phyloP scores from a whole-genome alignment of 1,140 invertebrate genomes.

The Asobara japonica region DNA sequence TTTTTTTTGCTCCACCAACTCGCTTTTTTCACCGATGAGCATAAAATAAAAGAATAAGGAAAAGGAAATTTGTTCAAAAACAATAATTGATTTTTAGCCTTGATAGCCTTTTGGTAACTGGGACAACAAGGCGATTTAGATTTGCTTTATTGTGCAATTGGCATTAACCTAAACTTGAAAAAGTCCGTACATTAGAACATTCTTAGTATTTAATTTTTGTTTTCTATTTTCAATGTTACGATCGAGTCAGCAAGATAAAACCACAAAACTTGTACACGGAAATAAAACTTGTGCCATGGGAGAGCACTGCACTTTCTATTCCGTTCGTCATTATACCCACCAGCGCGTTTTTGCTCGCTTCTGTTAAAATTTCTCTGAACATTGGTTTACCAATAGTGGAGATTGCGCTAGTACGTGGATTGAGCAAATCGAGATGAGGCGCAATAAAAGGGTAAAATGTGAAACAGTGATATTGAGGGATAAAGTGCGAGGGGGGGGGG shows the following conservation, averaged over 20 bases:
- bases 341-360: conserved; percentile 19
- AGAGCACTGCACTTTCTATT: conserved; percentile 39
- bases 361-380: conserved; percentile 34
- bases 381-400: conserved; percentile 18
- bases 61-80: neutral
- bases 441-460: conserved; percentile 32
- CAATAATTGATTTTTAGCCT: neutral
- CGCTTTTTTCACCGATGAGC: neutral
- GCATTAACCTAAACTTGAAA: neutral
- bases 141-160: neutral
- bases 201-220: neutral
- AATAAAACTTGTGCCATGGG: conserved; percentile 18
- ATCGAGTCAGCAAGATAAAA: neutral
- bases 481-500: conserved; percentile 5
- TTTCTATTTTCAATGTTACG: neutral
- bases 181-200: neutral
- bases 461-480: neutral
- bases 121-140: neutral
- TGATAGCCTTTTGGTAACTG: neutral
- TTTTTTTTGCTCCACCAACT: neutral
- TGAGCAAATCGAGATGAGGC: conserved; percentile 6
- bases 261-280: conserved; percentile 6
- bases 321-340: conserved; percentile 33
- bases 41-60: neutral
- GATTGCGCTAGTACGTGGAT: conserved; percentile 18